Evolutionary conservation across 2,797 vertebrate species (phyloP), one percentile per base, ranked within the genome.

Genomic region (Premnoplex brunnescens): DNA sequence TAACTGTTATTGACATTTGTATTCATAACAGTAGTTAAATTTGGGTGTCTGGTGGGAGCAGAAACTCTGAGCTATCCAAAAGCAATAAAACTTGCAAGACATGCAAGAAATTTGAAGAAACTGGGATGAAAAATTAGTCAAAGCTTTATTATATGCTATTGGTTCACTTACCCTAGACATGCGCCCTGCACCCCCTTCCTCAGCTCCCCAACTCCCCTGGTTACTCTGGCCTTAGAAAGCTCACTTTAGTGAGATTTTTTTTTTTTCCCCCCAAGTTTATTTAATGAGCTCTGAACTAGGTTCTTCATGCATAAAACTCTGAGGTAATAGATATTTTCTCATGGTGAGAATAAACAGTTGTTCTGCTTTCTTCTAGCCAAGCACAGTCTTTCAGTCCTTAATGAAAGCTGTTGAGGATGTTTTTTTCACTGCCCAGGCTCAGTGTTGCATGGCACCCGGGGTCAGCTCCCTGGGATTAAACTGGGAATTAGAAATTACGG

Each of bases 181-280:
- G 14, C 6, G 3, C 3, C 11, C 7, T 12, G 3, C 12, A 23
- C 1, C 6, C 4, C 0, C 6, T 4, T 18, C 27, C 36, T 51
- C 23, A 55, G 32, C 39, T 9, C 23, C 9, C 9, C 28, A 12
- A 4, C 12, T 37, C 23, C 13, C 32, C 22, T 2, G 1, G 41
- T 83, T 59, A 56, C 26, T 39, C 43, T 51, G 34, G 44, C 68
- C 17, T 79, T 85, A 19, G 64, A 48, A 36, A 88, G 14, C 23
- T 89, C 15, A 21, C 10, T 32, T 20, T 9, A 28, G 19, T 48
- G 26, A 78, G 32, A 44, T 44, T 1, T 17, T 10, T 27, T 7
- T n/a, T 27, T 54, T 23, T 41, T 32, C 28, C 2, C 13, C 14
- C 32, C 19, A 58, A 10, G 21, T 55, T 3, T 80, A 62, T 52